Evolutionary conservation across 1,140 invertebrate genomes (phyloP).

Genomic region (Aphelenchoides besseyi): DNA sequence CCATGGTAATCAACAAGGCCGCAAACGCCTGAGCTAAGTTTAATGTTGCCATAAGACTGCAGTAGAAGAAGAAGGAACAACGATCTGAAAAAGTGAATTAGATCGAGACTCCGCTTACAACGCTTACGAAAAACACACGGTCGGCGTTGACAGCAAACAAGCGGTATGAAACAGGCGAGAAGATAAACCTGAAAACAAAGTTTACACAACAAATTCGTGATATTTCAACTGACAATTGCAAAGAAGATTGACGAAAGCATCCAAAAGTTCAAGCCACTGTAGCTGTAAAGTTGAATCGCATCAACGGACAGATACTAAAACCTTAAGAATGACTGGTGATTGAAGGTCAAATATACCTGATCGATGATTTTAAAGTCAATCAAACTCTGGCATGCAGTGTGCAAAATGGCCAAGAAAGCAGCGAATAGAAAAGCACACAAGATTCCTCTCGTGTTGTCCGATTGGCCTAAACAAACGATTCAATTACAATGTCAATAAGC

Average conservation of each 20-base stretch:
- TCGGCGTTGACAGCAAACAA: not conserved
- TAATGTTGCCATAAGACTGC: not conserved
- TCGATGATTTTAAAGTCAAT: conserved; percentile 8
- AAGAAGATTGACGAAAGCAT: conserved; percentile 8
- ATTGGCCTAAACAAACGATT: not conserved
- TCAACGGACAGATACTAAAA: conserved; percentile 9
- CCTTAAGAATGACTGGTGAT: not conserved
- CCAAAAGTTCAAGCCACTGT: conserved; percentile 7
- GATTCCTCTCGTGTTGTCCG: not conserved
- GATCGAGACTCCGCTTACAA: not conserved
- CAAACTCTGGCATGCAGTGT: conserved; percentile 3
- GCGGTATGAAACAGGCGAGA: conserved; percentile 4
- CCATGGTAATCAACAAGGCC: conserved; percentile 3
- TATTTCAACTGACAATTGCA: not conserved
- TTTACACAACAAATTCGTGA: not conserved
- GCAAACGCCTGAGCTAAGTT: conserved; percentile 11
- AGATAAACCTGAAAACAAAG: conserved; percentile 5
- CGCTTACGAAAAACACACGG: conserved; percentile 3
- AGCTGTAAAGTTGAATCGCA: not conserved
- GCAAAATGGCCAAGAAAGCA: not conserved
- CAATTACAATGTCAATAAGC: conserved; percentile 6
- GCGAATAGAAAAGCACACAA: not conserved
- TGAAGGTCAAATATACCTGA: conserved; percentile 10
- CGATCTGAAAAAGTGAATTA: not conserved
- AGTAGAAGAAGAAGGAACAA: conserved; percentile 18